phyloP scores from a whole-genome alignment of 2,113 vertebrate genomes.

The Proteles cristata region DNA sequence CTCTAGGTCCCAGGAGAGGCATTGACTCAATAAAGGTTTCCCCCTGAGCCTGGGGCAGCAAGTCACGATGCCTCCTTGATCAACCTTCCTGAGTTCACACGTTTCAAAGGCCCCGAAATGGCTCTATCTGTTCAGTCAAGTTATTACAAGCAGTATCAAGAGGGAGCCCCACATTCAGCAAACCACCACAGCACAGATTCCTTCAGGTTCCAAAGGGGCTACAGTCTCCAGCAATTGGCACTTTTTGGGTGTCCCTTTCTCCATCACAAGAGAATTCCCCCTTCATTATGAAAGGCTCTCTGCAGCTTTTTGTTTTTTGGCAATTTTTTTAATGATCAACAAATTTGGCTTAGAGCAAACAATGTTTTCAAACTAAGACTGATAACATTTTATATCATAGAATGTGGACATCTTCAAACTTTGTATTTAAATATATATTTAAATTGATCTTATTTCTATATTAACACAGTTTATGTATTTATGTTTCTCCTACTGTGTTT shows the following conservation, averaged over 20 bases:
- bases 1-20: not conserved
- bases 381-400: not conserved
- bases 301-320: not conserved
- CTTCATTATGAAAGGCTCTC: not conserved
- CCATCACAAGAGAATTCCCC: not conserved
- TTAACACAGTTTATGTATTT: not conserved
- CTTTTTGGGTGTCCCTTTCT: not conserved
- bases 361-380: not conserved
- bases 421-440: not conserved
- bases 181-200: not conserved
- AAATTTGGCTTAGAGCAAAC: constrained; percentile 32
- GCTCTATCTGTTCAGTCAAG: not conserved
- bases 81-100: not conserved
- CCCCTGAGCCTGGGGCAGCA: not conserved
- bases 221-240: not conserved
- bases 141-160: not conserved
- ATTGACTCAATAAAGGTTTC: not conserved
- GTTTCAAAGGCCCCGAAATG: constrained; percentile 3
- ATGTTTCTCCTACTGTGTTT: not conserved
- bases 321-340: not conserved
- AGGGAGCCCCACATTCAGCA: not conserved
- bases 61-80: not conserved
- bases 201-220: fast-evolving
- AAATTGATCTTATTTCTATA: not conserved
- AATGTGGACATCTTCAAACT: not conserved